These are phyloP conservation scores for Nesogale talazaci DNA, from an alignment of 2,113 vertebrate species.

Conservation along the genomic window DNA sequence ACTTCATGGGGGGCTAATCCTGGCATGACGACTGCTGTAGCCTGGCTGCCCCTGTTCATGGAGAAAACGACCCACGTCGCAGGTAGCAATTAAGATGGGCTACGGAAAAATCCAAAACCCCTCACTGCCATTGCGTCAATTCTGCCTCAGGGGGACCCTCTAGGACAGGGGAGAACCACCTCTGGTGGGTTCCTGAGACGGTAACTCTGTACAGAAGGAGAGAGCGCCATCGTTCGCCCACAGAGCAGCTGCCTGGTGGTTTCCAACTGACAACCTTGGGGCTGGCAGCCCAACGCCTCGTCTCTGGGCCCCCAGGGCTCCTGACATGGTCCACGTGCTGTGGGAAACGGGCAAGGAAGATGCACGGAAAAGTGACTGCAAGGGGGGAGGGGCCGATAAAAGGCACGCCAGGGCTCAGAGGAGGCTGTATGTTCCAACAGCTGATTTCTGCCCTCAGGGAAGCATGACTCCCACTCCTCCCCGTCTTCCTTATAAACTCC, in stretches of 20 bases:
- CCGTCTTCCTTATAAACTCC: background rate
- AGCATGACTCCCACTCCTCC: background rate
- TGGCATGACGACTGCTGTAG: background rate
- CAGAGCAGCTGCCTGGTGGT: too few relatives aligned
- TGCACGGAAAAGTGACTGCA: background rate
- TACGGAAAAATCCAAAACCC: too few relatives aligned
- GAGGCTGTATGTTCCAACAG: fast-evolving
- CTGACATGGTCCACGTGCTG: background rate
- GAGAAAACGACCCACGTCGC: background rate
- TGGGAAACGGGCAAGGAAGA: background rate
- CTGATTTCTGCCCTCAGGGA: background rate
- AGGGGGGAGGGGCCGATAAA: background rate
- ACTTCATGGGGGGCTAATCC: too few relatives aligned
- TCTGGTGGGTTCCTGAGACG: too few relatives aligned
- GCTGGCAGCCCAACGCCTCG: too few relatives aligned
- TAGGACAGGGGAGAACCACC: too few relatives aligned
- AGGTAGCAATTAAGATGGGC: background rate
- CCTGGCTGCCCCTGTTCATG: background rate
- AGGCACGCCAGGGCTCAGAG: background rate
- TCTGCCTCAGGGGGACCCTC: too few relatives aligned
- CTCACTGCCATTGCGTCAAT: too few relatives aligned
- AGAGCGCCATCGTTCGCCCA: too few relatives aligned
- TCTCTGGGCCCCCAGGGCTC: too few relatives aligned
- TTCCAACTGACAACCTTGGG: too few relatives aligned
- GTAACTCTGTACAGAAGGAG: too few relatives aligned